These are phyloP conservation scores for Etheostoma perlongum DNA, from an alignment of 2,797 vertebrate species.

Conservation along the genomic window DNA sequence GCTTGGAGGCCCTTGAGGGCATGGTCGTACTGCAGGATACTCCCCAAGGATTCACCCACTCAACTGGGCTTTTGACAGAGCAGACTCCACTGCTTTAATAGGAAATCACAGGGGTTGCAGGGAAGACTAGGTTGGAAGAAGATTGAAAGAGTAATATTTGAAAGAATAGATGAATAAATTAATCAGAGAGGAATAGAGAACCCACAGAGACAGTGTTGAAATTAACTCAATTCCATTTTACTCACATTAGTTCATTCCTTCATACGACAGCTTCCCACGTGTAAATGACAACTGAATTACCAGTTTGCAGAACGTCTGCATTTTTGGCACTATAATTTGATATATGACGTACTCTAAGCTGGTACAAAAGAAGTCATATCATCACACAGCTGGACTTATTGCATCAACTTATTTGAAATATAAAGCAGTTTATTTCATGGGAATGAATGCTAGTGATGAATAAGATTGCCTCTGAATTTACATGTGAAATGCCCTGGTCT, in stretches of 20 bases:
- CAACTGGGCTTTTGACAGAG: constrained; percentile 3
- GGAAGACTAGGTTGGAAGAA: constrained; percentile 9
- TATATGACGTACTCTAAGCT: constrained; percentile 27
- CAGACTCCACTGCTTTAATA: constrained; percentile 17
- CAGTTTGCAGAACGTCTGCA: constrained; percentile 8
- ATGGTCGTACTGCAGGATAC: neutral
- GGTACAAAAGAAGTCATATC: constrained; percentile 40
- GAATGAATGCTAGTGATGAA: constrained; percentile 45
- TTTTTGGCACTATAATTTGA: constrained; percentile 57
- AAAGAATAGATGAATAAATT: constrained; percentile 40
- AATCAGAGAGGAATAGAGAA: constrained; percentile 33
- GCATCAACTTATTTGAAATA: constrained; percentile 48
- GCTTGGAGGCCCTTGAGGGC: constrained; percentile 27
- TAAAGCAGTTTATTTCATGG: constrained; percentile 50
- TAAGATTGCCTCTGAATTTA: constrained; percentile 47
- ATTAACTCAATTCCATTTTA: constrained; percentile 54
- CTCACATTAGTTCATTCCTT: constrained; percentile 36
- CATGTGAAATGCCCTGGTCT: constrained; percentile 33
- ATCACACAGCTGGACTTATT: constrained; percentile 48
- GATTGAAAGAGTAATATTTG: constrained; percentile 35
- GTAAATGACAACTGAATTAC: constrained; percentile 41
- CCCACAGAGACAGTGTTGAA: constrained; percentile 27
- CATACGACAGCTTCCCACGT: constrained; percentile 12
- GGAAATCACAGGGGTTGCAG: constrained; percentile 5
- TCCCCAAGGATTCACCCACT: constrained; percentile 32